Evolutionary conservation across 2,888 invertebrate genomes (phyloP).

Genomic region (Euzophera pinguis): DNA sequence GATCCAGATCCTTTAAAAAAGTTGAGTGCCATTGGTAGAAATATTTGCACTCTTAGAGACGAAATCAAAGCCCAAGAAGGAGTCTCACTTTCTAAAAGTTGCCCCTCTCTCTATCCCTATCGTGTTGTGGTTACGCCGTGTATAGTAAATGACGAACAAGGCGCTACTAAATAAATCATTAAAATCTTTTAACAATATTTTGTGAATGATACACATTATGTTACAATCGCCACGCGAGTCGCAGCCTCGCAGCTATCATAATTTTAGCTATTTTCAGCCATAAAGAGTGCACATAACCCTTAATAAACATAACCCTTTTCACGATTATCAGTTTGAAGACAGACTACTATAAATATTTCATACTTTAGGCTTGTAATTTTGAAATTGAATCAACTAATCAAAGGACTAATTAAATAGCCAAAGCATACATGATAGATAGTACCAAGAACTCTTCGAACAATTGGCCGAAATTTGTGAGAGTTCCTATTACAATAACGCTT

Average conservation of each 20-base stretch:
- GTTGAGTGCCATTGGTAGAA: conserved; percentile 65
- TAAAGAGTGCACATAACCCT: too few species aligned
- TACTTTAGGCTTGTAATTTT: not conserved
- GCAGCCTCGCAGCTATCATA: too few species aligned
- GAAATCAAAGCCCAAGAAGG: conserved; percentile 55
- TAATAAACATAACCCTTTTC: too few species aligned
- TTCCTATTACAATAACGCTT: conserved; percentile 6
- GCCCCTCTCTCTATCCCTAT: conserved; percentile 65
- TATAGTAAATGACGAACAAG: conserved; percentile 48
- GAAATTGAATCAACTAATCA: not conserved
- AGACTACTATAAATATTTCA: not conserved
- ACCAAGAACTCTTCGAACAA: not conserved
- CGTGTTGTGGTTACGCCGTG: conserved; percentile 59
- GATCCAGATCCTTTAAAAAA: conserved; percentile 61
- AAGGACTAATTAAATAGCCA: too few species aligned
- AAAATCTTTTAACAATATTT: conserved; percentile 7
- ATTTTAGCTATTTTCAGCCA: too few species aligned
- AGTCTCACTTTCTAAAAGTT: conserved; percentile 63
- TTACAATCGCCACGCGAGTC: too few species aligned
- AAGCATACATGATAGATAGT: too few species aligned
- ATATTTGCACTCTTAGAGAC: conserved; percentile 62
- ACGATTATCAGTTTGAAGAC: too few species aligned
- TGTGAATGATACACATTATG: not conserved
- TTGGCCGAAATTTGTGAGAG: not conserved
- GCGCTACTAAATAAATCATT: conserved; percentile 34